phyloP scores from a whole-genome alignment of 2,888 invertebrate species.

The Aricia artaxerxes region DNA sequence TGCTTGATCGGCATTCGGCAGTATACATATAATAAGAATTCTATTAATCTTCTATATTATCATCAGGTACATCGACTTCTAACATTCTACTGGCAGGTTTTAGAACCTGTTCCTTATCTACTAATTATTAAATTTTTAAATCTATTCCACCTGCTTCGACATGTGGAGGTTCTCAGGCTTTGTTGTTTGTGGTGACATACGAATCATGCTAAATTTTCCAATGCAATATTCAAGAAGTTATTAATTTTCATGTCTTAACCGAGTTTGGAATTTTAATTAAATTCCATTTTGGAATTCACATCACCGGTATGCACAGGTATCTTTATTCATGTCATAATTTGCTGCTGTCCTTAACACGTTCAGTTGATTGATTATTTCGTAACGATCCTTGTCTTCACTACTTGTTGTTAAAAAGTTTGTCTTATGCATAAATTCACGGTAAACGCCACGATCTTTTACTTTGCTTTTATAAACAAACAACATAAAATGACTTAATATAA shows the following conservation, averaged over 20 bases:
- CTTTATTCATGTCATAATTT: background rate
- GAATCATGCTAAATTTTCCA: background rate
- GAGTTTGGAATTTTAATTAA: background rate
- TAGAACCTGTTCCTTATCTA: background rate
- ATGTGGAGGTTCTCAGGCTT: background rate
- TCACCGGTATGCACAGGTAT: background rate
- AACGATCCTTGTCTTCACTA: background rate
- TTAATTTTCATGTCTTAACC: background rate
- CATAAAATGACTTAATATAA: background rate
- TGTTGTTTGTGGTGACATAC: background rate
- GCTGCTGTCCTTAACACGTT: background rate
- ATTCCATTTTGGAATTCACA: background rate
- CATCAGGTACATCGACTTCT: background rate
- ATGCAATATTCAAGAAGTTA: background rate
- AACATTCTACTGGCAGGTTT: background rate
- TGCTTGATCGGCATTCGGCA: background rate
- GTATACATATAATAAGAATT: background rate
- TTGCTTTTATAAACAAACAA: background rate
- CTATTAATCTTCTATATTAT: background rate
- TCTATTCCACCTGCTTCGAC: background rate
- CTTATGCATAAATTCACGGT: background rate
- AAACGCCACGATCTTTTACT: background rate
- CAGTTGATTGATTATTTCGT: background rate
- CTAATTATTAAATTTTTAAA: background rate
- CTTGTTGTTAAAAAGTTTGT: background rate